These are phyloP conservation scores for Thecophora atra DNA, from an alignment of 2,888 invertebrate genomes.

Conservation along the genomic window DNA sequence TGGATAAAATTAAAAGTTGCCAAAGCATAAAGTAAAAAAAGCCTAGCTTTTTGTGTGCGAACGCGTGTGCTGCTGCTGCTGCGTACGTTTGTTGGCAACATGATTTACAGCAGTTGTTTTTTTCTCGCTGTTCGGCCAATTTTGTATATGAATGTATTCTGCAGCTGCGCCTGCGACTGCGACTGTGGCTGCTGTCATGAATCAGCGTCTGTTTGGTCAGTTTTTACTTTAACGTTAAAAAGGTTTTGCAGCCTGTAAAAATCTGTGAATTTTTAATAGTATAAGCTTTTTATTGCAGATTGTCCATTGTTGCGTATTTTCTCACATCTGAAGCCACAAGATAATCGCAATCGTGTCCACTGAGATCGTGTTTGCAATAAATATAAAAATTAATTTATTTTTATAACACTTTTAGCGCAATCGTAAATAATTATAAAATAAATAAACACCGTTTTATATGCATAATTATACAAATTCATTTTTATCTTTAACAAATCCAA, in stretches of 20 bases:
- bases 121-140: not conserved
- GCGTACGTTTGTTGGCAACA: not conserved
- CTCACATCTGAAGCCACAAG: no score
- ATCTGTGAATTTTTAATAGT: not conserved
- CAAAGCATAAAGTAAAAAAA: not conserved
- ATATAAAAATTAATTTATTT: not conserved
- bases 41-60: not conserved
- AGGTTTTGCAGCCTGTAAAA: conserved; percentile 1
- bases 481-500: no score
- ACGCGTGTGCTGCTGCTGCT: not conserved
- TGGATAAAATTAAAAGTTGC: conserved; percentile 8
- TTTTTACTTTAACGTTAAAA: conserved; percentile 7
- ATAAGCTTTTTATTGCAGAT: not conserved
- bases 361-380: not conserved
- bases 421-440: not conserved
- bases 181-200: no score
- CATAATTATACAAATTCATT: no score
- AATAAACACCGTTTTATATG: no score
- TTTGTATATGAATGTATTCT: conserved; percentile 4
- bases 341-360: no score
- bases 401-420: not conserved
- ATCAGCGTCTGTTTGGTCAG: not conserved
- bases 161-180: no score
- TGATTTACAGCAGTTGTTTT: conserved; percentile 19
- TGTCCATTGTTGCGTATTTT: not conserved